Evolutionary conservation across 2,888 invertebrate species (phyloP).

Genomic region (Villa cingulata): DNA sequence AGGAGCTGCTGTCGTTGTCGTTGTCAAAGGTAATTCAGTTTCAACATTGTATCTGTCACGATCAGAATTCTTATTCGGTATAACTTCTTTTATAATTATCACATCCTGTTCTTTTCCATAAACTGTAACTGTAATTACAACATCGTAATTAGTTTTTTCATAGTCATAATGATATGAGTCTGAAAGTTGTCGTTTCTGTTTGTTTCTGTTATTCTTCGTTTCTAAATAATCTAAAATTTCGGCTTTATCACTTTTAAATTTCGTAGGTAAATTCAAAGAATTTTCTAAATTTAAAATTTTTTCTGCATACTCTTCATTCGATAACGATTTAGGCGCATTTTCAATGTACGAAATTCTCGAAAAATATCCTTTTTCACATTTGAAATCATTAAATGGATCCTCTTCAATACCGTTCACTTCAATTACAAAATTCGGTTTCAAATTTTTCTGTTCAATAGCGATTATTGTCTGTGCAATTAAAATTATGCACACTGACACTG

Average conservation of each 20-base stretch:
- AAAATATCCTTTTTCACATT: background rate
- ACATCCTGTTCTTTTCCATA: background rate
- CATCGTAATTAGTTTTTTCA: background rate
- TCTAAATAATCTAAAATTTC: background rate
- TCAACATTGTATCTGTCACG: background rate
- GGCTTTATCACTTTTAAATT: background rate
- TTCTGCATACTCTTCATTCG: background rate
- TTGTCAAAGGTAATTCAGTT: background rate
- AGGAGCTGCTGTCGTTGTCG: background rate
- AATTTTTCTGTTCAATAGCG: too few relatives aligned
- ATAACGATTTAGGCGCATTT: background rate
- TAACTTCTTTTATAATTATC: background rate
- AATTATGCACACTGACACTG: too few relatives aligned
- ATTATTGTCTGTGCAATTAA: too few relatives aligned
- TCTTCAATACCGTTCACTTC: too few relatives aligned
- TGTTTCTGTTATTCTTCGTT: background rate
- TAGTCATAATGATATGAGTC: background rate
- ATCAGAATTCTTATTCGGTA: background rate
- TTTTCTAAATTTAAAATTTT: background rate
- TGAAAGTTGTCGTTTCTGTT: background rate
- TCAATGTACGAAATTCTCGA: background rate
- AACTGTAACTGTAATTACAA: background rate
- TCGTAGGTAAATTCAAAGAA: background rate
- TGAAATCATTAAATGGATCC: too few relatives aligned
- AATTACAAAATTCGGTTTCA: too few relatives aligned